A percentile compares a stretch with the other conserved stretches of the same genome.
Conservation (phyloP, 1,140 invertebrate species). For the Bombus impatiens region DNA sequence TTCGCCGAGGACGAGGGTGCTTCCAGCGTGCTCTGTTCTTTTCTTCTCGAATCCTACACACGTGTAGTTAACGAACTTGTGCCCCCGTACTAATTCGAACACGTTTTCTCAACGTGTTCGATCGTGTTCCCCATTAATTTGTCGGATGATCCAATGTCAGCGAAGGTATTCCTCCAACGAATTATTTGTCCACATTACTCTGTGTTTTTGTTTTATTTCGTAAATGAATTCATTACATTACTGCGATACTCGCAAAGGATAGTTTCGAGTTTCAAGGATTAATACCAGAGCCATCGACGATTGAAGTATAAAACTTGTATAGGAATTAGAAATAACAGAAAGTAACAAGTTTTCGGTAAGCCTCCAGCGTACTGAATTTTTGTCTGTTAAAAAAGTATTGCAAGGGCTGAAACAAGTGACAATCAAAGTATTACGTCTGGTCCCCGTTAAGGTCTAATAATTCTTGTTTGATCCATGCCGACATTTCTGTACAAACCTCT, state of each 20-base stretch:
- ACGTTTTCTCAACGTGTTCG: background rate
- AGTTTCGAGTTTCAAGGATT: no score
- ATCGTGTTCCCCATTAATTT: slow-evolving; percentile 5
- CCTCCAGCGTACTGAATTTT: no score
- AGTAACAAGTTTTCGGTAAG: no score
- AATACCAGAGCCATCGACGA: background rate
- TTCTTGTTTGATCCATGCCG: background rate
- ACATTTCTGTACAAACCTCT: no score
- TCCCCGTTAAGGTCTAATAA: background rate
- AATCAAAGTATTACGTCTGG: no score
- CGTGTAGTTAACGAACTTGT: background rate
- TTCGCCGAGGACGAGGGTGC: slow-evolving; percentile 25
- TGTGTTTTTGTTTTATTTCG: background rate
- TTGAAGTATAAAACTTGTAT: no score
- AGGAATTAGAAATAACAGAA: no score
- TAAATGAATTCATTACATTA: no score
- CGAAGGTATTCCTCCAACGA: background rate
- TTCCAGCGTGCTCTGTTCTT: background rate
- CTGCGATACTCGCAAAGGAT: background rate
- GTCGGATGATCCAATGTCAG: background rate
- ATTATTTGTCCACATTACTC: background rate
- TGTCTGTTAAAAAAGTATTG: background rate
- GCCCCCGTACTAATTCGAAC: background rate
- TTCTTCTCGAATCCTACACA: background rate
- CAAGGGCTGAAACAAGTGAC: background rate